phyloP scores from a whole-genome alignment of 2,888 invertebrate species.

The Parasteatoda lunata region DNA sequence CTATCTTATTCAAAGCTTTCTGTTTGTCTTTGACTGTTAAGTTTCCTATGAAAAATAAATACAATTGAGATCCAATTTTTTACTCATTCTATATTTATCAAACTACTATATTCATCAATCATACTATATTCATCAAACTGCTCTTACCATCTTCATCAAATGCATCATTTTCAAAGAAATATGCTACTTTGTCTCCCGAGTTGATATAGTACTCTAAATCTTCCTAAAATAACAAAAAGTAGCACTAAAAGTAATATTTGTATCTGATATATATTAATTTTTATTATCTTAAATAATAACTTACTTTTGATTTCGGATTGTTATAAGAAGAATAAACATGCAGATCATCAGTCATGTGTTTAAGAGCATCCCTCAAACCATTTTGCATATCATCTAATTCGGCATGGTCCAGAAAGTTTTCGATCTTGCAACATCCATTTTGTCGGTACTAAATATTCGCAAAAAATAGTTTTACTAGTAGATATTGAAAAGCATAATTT shows the following conservation, averaged over 20 bases:
- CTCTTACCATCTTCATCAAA: constrained; percentile 76
- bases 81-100: background rate
- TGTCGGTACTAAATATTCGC: constrained; percentile 9
- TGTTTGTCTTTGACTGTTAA: constrained; percentile 17
- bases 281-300: background rate
- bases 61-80: background rate
- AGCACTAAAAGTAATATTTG: background rate
- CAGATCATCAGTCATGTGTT: constrained; percentile 10
- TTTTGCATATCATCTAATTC: constrained; percentile 15
- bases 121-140: background rate
- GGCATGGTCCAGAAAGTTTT: constrained; percentile 6
- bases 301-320: constrained; percentile 26
- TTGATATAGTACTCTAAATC: constrained; percentile 89
- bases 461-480: too few species aligned
- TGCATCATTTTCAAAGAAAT: constrained; percentile 91
- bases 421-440: constrained; percentile 29
- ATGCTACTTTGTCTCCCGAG: constrained; percentile 92
- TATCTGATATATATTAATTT: background rate
- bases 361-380: constrained; percentile 14
- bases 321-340: constrained; percentile 31
- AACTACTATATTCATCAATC: background rate
- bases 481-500: too few species aligned
- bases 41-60: constrained; percentile 13
- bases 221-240: background rate
- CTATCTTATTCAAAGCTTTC: constrained; percentile 31